A percentile compares a stretch with the other conserved stretches of the same genome.
Conservation (phyloP, 2,797 vertebrate genomes). For the Simalia tracyae region DNA sequence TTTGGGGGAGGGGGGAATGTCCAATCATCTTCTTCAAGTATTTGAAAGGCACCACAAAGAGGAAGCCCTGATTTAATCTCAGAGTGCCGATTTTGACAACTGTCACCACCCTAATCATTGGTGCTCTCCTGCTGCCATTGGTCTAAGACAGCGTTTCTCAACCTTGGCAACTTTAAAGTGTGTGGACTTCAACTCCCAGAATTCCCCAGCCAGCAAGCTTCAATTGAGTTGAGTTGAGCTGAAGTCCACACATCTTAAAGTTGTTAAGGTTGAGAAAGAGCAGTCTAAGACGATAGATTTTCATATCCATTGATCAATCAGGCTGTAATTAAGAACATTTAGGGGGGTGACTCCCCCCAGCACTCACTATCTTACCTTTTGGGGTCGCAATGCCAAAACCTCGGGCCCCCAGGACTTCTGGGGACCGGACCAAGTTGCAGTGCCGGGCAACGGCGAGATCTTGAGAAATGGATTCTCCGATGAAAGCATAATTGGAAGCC, state of each 20-base stretch:
- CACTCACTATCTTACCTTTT: constrained; percentile 70
- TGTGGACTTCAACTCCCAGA: too few relatives aligned
- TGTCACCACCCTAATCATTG: too few relatives aligned
- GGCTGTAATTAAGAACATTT: not conserved
- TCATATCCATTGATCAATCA: not conserved
- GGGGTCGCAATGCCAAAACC: constrained; percentile 81
- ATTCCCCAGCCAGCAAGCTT: too few relatives aligned
- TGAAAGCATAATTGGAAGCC: constrained; percentile 86
- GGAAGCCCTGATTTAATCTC: too few relatives aligned
- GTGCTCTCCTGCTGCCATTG: too few relatives aligned
- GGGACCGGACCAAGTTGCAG: constrained; percentile 79
- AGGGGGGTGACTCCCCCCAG: not conserved
- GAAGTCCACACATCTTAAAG: not conserved
- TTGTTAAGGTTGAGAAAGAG: not conserved
- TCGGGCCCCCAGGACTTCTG: constrained; percentile 79
- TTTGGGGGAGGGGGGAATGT: too few relatives aligned
- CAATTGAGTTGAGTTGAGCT: not conserved
- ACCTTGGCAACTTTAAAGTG: too few relatives aligned
- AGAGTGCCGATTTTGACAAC: too few relatives aligned
- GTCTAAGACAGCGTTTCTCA: too few relatives aligned
- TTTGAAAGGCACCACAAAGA: too few relatives aligned
- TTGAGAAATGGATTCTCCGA: constrained; percentile 84
- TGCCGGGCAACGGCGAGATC: constrained; percentile 79
- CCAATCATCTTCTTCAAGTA: too few relatives aligned
- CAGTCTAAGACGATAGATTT: not conserved